Evolutionary conservation across 1,140 invertebrate genomes (phyloP).

Genomic region (Drosophila arawakana): DNA sequence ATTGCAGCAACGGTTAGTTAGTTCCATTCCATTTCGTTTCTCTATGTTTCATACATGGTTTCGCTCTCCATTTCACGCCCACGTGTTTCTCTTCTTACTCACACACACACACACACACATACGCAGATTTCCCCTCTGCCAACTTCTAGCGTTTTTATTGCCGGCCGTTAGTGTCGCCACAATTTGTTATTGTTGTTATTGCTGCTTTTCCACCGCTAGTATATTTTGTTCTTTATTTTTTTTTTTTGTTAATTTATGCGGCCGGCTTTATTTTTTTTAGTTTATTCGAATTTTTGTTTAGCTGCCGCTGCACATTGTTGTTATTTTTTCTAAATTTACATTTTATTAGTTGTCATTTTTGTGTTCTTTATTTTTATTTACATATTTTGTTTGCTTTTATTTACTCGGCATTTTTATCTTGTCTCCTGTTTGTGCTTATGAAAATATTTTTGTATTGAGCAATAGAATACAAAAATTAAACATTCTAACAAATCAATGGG

Average conservation of each 20-base stretch:
- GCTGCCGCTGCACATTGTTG: conserved; percentile 26
- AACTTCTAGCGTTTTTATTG: conserved; percentile 23
- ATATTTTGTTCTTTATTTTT: conserved; percentile 32
- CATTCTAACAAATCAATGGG: conserved; percentile 12
- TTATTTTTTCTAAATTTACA: conserved; percentile 66
- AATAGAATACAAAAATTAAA: conserved; percentile 34
- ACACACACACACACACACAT: conserved; percentile 26
- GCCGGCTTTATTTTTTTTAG: conserved; percentile 58
- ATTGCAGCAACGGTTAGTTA: conserved; percentile 31
- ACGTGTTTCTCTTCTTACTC: conserved; percentile 26
- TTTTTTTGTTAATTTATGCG: conserved; percentile 54
- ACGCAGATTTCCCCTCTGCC: not conserved
- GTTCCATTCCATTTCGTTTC: conserved; percentile 49
- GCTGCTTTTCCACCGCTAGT: no score
- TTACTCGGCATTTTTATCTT: conserved; percentile 37
- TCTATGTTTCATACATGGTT: conserved; percentile 30
- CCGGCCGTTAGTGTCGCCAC: conserved; percentile 46
- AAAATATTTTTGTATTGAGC: conserved; percentile 65
- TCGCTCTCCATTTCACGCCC: conserved; percentile 50
- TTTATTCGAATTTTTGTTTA: conserved; percentile 54
- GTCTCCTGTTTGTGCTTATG: conserved; percentile 27
- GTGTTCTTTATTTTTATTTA: conserved; percentile 42
- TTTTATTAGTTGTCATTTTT: conserved; percentile 71
- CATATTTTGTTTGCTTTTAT: conserved; percentile 48
- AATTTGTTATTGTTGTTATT: conserved; percentile 40